Conservation (phyloP, 1,140 invertebrate genomes). For the Eubasilissa regina region DNA sequence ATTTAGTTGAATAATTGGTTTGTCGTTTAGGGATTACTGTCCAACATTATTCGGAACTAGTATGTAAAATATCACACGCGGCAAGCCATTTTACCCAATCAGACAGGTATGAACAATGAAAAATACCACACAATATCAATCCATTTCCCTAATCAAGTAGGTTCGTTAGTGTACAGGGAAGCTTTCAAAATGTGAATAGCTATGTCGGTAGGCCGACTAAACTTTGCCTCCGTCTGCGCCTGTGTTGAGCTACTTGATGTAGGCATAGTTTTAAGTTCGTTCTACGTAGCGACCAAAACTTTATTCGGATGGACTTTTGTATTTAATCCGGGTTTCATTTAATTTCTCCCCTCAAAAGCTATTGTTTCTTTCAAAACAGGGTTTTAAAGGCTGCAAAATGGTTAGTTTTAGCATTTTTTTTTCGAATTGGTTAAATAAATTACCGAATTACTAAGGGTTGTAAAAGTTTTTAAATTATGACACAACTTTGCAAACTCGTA, state of each 20-base stretch:
- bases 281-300: slow-evolving; percentile 48
- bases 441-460: too few species aligned
- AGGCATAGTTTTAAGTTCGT: slow-evolving; percentile 55
- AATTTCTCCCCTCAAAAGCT: slow-evolving; percentile 35
- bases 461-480: too few species aligned
- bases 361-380: slow-evolving; percentile 2
- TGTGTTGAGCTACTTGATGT: neutral
- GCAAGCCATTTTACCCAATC: neutral
- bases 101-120: slow-evolving; percentile 22
- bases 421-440: too few species aligned
- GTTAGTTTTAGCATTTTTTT: too few species aligned
- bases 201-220: slow-evolving; percentile 15
- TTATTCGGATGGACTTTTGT: slow-evolving; percentile 50
- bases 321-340: slow-evolving; percentile 24
- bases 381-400: too few species aligned
- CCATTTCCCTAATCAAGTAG: slow-evolving; percentile 34
- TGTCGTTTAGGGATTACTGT: too few species aligned
- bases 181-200: slow-evolving; percentile 38
- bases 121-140: slow-evolving; percentile 30
- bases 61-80: slow-evolving; percentile 12
- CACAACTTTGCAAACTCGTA: too few species aligned
- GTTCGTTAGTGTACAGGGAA: slow-evolving; percentile 36
- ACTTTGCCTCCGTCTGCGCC: slow-evolving; percentile 30
- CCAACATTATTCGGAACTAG: too few species aligned
- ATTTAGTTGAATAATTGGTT: too few species aligned